Evolutionary conservation across 2,888 invertebrate genomes (phyloP).

Genomic region (Eupithecia centaureata): DNA sequence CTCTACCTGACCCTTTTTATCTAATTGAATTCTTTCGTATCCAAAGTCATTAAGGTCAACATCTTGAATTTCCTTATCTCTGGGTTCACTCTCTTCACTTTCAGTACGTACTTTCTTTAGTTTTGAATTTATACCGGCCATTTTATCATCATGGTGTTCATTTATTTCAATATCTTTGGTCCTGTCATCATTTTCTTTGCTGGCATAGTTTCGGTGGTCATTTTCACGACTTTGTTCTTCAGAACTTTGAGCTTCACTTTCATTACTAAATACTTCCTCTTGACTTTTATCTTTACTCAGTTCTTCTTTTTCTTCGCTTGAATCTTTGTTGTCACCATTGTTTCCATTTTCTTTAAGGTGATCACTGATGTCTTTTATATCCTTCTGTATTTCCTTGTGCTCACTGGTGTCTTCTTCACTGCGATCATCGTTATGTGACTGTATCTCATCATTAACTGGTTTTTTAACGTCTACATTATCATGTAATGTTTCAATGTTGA

Average conservation of each 20-base stretch:
- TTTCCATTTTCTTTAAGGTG: background rate
- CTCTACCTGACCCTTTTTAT: conserved; percentile 58
- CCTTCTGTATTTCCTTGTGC: conserved; percentile 3
- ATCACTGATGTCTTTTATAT: conserved; percentile 7
- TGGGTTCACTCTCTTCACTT: conserved; percentile 35
- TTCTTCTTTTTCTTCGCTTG: conserved; percentile 22
- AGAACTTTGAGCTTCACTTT: conserved; percentile 23
- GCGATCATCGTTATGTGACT: conserved; percentile 1
- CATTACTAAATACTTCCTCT: conserved; percentile 14
- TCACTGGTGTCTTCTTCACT: conserved; percentile 6
- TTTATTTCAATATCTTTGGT: background rate
- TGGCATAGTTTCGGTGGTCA: background rate
- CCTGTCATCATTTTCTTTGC: conserved; percentile 22
- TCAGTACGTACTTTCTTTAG: conserved; percentile 27
- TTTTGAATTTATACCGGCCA: conserved; percentile 25
- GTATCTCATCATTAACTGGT: conserved; percentile 17
- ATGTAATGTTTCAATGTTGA: conserved; percentile 69
- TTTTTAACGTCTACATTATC: conserved; percentile 35
- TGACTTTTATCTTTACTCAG: conserved; percentile 12
- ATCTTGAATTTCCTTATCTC: conserved; percentile 50
- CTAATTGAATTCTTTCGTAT: conserved; percentile 60
- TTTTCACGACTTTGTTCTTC: conserved; percentile 34
- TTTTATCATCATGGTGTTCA: conserved; percentile 20
- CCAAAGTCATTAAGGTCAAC: conserved; percentile 63
- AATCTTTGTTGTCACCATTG: conserved; percentile 7